Evolutionary conservation across 2,888 invertebrate species (phyloP).

Genomic region (Nomada ruficornis): DNA sequence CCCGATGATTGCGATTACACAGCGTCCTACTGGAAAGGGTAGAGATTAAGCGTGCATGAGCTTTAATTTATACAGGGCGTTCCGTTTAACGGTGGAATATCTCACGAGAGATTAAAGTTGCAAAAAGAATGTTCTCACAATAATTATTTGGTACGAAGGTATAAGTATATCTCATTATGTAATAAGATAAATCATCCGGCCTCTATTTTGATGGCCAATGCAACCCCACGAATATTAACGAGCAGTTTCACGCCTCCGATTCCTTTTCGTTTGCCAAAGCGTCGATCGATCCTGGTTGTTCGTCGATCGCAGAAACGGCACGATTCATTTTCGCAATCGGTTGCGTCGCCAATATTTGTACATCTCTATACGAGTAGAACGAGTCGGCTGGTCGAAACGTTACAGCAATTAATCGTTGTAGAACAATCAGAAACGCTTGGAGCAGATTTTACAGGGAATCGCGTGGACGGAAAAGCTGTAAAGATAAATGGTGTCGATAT

Average conservation of each 20-base stretch:
- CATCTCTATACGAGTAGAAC: too few relatives aligned
- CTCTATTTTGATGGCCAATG: conserved; percentile 22
- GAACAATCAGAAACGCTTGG: background rate
- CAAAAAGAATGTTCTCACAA: too few relatives aligned
- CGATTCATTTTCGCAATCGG: background rate
- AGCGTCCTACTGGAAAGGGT: conserved; percentile 44
- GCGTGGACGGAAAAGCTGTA: conserved; percentile 34
- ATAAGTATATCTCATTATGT: conserved; percentile 46
- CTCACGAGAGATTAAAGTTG: too few relatives aligned
- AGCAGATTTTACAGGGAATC: background rate
- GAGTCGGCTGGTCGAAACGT: background rate
- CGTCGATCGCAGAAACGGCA: background rate
- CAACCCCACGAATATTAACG: conserved; percentile 33
- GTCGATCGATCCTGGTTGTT: conserved; percentile 6
- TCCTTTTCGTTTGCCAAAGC: background rate
- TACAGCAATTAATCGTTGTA: background rate
- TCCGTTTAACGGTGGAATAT: too few relatives aligned
- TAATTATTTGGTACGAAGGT: too few relatives aligned
- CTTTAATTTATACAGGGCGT: conserved; percentile 39
- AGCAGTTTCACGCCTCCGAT: background rate
- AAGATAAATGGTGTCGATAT: conserved; percentile 62
- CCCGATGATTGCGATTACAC: background rate
- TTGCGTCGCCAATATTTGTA: conserved; percentile 13
- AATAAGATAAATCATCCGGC: conserved; percentile 25
- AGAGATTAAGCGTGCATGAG: conserved; percentile 31